Evolutionary conservation across 1,140 invertebrate species (phyloP).

Genomic region (Tetragnatha versicolor): DNA sequence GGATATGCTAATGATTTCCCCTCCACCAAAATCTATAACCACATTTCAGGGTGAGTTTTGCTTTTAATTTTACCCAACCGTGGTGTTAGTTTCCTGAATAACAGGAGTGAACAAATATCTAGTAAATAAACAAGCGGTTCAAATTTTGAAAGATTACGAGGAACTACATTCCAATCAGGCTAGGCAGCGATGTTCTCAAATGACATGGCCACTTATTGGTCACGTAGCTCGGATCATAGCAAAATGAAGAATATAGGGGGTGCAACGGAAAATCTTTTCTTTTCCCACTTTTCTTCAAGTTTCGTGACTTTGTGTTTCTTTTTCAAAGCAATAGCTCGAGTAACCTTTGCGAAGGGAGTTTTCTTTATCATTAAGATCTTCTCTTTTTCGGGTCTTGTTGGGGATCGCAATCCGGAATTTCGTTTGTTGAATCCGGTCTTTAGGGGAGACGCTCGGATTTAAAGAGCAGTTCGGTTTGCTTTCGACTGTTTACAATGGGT

Average conservation of each 20-base stretch:
- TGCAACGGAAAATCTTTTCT: conserved; percentile 28
- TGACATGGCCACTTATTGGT: conserved; percentile 12
- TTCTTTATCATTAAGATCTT: conserved; percentile 15
- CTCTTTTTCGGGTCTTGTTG: not conserved
- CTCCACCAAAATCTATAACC: too few species aligned
- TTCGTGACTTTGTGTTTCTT: too few species aligned
- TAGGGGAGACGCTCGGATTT: too few species aligned
- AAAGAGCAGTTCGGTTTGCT: not conserved
- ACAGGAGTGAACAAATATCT: conserved; percentile 12
- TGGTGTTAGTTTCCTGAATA: too few species aligned
- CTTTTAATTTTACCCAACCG: too few species aligned
- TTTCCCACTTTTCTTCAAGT: not conserved
- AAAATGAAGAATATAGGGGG: conserved; percentile 41
- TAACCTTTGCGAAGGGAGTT: too few species aligned
- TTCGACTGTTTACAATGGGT: conserved; percentile 4
- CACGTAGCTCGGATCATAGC: conserved; percentile 26
- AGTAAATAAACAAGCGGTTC: conserved; percentile 35
- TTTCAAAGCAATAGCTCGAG: too few species aligned
- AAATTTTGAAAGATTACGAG: conserved; percentile 32
- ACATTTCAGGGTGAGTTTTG: too few species aligned
- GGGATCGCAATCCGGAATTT: conserved; percentile 12
- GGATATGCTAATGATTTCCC: too few species aligned
- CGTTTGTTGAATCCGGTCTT: conserved; percentile 1
- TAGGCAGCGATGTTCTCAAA: conserved; percentile 21
- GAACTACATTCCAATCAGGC: conserved; percentile 37